Percentiles rank a stretch among this genome's conserved stretches.
Conservation (phyloP, 2,113 vertebrate species). For the Ascaphus truei region DNA sequence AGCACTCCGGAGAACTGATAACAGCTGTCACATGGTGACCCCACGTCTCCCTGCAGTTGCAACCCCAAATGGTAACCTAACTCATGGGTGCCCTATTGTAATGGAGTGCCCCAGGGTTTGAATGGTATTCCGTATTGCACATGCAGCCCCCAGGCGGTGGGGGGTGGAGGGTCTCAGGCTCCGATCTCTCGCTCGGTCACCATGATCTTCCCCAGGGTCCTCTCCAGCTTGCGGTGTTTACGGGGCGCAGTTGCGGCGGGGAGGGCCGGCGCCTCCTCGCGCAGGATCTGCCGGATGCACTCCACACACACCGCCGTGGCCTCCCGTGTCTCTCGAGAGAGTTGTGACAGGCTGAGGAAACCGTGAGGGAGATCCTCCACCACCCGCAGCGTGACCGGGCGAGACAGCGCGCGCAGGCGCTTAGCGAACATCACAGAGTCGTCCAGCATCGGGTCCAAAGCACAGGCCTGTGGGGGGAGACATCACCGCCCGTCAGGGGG, state of each 20-base stretch:
- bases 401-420: conserved; percentile 66
- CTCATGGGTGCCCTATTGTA: too few species aligned
- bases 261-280: conserved; percentile 2
- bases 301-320: conserved; percentile 71
- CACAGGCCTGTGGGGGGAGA: conserved; percentile 68
- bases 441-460: conserved; percentile 86
- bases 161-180: background rate
- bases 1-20: too few species aligned
- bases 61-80: too few species aligned
- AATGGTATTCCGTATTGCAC: too few species aligned
- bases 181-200: conserved; percentile 21
- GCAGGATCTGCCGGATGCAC: conserved; percentile 70
- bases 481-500: too few species aligned
- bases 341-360: conserved; percentile 81
- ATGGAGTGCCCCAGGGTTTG: too few species aligned
- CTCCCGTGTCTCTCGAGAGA: conserved; percentile 76
- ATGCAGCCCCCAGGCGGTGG: too few species aligned
- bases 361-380: conserved; percentile 88
- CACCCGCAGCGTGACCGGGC: conserved; percentile 74
- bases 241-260: conserved; percentile 25
- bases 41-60: too few species aligned
- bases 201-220: conserved; percentile 41
- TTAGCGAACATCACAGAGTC: conserved; percentile 89
- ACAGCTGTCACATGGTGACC: too few species aligned
- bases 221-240: conserved; percentile 70